Conservation (phyloP, 2,888 invertebrate genomes). For the Macrosiphum euphorbiae region DNA sequence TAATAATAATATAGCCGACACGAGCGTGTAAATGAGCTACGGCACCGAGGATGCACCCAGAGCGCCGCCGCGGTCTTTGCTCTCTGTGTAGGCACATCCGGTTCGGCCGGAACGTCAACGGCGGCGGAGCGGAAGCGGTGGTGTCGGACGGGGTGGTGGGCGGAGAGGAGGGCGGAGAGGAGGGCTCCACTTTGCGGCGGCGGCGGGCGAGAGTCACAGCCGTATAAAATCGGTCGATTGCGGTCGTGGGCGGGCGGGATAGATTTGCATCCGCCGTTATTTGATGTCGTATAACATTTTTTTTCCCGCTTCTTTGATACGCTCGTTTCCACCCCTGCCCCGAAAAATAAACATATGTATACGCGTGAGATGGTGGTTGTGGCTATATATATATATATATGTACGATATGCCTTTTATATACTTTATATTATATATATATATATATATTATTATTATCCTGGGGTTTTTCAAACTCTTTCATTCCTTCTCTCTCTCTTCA, state of each 20-base stretch:
- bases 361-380: background rate
- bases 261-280: constrained; percentile 45
- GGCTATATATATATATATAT: background rate
- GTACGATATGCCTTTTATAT: constrained; percentile 14
- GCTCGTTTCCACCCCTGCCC: background rate
- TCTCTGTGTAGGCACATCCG: constrained; percentile 49
- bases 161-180: too few species aligned
- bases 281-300: constrained; percentile 27
- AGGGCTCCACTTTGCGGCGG: background rate
- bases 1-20: background rate
- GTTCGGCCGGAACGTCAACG: constrained; percentile 25
- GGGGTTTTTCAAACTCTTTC: background rate
- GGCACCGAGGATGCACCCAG: constrained; percentile 37
- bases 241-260: constrained; percentile 37
- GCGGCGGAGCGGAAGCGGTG: background rate
- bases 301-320: constrained; percentile 5
- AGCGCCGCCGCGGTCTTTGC: constrained; percentile 45
- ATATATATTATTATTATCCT: background rate
- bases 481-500: background rate
- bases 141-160: too few species aligned
- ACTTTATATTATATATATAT: background rate
- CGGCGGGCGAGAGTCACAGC: background rate
- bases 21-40: background rate
- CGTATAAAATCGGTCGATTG: constrained; percentile 55
- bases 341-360: constrained; percentile 37